Percentiles rank a stretch among this genome's conserved stretches.
These are phyloP conservation scores for Dipodomys merriami DNA, from an alignment of 2,113 vertebrate species.

Conservation along the genomic window DNA sequence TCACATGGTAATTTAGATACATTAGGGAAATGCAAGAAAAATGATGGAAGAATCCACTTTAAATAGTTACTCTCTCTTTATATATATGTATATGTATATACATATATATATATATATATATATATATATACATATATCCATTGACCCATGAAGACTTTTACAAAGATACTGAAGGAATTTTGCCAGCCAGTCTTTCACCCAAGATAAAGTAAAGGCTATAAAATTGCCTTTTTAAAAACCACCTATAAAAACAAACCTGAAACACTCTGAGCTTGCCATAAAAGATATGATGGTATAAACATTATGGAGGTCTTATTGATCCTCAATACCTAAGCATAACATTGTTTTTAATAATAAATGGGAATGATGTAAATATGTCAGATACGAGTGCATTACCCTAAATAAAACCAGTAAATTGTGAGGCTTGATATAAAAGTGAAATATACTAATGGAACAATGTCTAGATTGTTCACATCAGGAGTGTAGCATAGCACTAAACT, in stretches of 20 bases:
- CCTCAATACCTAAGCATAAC: constrained; percentile 77
- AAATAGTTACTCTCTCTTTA: neutral
- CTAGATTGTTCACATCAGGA: constrained; percentile 75
- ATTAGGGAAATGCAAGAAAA: neutral
- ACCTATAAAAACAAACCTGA: constrained; percentile 79
- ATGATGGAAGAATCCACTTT: neutral
- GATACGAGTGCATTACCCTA: constrained; percentile 79
- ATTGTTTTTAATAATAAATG: constrained; percentile 86
- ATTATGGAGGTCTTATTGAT: constrained; percentile 77
- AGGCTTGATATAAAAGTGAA: constrained; percentile 84
- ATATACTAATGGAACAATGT: constrained; percentile 85
- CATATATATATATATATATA: too few relatives aligned
- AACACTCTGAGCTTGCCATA: constrained; percentile 69
- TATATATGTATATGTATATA: too few relatives aligned
- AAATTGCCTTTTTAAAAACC: constrained; percentile 72
- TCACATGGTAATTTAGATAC: neutral
- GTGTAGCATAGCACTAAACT: constrained; percentile 74
- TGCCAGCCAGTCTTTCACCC: constrained; percentile 49
- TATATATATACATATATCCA: neutral
- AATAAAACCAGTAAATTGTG: constrained; percentile 83
- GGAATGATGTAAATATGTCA: constrained; percentile 81
- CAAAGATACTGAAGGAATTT: constrained; percentile 47
- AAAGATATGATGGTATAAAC: constrained; percentile 78
- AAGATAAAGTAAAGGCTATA: constrained; percentile 62
- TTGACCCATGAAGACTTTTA: constrained; percentile 48